These are phyloP conservation scores for Pseudachorutes palmiensis DNA, from an alignment of 1,140 invertebrate species.

Conservation along the genomic window DNA sequence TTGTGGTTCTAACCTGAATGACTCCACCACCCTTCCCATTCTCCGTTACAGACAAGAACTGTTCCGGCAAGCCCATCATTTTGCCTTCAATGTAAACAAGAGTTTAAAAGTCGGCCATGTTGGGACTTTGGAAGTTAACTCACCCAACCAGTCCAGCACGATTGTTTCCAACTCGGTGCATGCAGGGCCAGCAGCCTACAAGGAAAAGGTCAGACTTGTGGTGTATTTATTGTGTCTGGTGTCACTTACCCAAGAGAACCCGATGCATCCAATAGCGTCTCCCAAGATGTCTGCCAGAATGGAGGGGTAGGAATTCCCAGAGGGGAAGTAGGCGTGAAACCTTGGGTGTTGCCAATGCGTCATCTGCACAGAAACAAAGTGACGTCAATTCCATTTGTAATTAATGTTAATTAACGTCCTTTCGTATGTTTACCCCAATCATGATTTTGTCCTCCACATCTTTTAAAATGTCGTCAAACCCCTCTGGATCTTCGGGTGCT, in stretches of 20 bases:
- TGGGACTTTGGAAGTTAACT: conserved; percentile 38
- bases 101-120: neutral
- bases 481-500: conserved; percentile 77
- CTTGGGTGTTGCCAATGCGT: conserved; percentile 99
- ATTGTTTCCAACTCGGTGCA: conserved; percentile 96
- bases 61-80: conserved; percentile 79
- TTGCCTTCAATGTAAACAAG: conserved; percentile 17
- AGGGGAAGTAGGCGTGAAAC: conserved; percentile 98
- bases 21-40: conserved; percentile 84
- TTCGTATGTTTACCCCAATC: conserved; percentile 65
- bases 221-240: neutral
- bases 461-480: conserved; percentile 84
- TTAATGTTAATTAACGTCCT: neutral
- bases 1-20: conserved; percentile 55
- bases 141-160: conserved; percentile 95
- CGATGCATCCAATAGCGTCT: conserved; percentile 90
- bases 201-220: neutral
- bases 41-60: conserved; percentile 72
- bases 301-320: conserved; percentile 94
- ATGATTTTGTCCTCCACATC: conserved; percentile 95
- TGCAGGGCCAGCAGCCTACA: conserved; percentile 87
- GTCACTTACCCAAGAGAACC: conserved; percentile 90
- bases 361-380: conserved; percentile 48
- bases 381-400: neutral
- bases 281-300: conserved; percentile 97